Evolutionary conservation across 1,140 invertebrate species (phyloP), one percentile per base, ranked within the genome.

Genomic region (Adoxophyes honmai): DNA sequence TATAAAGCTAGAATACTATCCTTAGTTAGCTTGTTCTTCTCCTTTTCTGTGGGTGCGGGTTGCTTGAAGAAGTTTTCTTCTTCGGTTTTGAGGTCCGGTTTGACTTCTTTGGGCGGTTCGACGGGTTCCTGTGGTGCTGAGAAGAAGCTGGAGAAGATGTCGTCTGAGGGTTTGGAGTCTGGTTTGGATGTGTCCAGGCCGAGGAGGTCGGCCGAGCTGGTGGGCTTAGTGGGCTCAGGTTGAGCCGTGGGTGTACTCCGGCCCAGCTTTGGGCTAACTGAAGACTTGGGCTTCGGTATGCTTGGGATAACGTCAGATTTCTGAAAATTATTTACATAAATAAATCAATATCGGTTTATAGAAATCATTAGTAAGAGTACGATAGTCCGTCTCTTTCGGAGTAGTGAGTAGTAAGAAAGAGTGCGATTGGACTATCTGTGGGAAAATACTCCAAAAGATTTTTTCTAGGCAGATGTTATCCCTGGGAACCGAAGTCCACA

Each of bases 1-100:
- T 98, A 98, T 28, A 98, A 82, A 4, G 97, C 96, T 78, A 98
- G 89, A 86, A 98, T 98, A 78, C 96, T 98, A 74, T 98, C 96
- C 88, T 97, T 98, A 16, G 96, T 97, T 83, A 98, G 90, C 89
- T 97, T 96, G 57, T 93, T 93, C 62, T 94, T 94, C 68, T 94
- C 93, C 64, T 94, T 93, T 68, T 93, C 90, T 33, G 92, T 93
- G 0, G 94, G 93, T 1, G 92, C 90, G n/a, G 94, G 91, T 82
- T 97, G 96, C 87, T 95, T 96, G 75, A 97, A 98, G 89, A 98
- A 98, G 83, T 94, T 96, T 64, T 96, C 94, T 75, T 97, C 95
- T 78, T 97, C 96, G 1, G 92, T 91, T 77, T 94, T 94, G 59
- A 90, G 75, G 42, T 91, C 91, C n/a, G 86, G 79, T 73, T 86